Percentiles rank a stretch among this genome's conserved stretches.
Evolutionary conservation across 1,140 invertebrate species (phyloP).

Genomic region (Wiebesia pumilae): DNA sequence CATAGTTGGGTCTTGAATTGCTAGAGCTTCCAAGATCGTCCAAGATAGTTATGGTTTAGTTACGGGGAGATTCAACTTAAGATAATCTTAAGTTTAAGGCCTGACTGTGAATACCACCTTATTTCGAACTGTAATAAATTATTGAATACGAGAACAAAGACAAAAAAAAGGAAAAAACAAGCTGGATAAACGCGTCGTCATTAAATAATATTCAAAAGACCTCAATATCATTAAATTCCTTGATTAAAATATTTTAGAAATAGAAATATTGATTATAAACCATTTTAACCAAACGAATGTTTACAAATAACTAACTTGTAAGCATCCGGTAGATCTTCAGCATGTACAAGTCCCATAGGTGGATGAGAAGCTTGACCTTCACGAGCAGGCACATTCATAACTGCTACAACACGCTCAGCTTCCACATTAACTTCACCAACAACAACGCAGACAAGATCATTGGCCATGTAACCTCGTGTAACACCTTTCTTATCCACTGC

Average conservation of each 20-base stretch:
- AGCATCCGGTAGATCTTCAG: conserved; percentile 88
- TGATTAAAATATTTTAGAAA: conserved; percentile 12
- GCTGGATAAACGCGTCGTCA: conserved; percentile 25
- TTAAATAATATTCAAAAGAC: conserved; percentile 34
- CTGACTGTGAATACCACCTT: conserved; percentile 39
- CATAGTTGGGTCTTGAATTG: conserved; percentile 25
- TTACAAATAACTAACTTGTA: conserved; percentile 84
- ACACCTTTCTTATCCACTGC: conserved; percentile 88
- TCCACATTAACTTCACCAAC: conserved; percentile 90
- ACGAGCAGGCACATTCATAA: conserved; percentile 86
- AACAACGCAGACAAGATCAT: conserved; percentile 91
- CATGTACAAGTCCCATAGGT: conserved; percentile 87
- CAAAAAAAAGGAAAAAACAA: conserved; percentile 23
- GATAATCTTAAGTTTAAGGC: conserved; percentile 19
- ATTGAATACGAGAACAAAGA: conserved; percentile 5
- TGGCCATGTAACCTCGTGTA: conserved; percentile 84
- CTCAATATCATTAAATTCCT: conserved; percentile 22
- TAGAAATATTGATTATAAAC: conserved; percentile 13
- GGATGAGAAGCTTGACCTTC: conserved; percentile 82
- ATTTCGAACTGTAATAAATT: background rate
- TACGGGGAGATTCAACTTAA: background rate
- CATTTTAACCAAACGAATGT: conserved; percentile 1
- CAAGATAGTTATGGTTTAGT: background rate
- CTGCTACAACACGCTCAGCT: conserved; percentile 89
- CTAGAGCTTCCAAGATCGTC: conserved; percentile 27